phyloP scores from a whole-genome alignment of 1,140 invertebrate species.

The Drosophila obscura region DNA sequence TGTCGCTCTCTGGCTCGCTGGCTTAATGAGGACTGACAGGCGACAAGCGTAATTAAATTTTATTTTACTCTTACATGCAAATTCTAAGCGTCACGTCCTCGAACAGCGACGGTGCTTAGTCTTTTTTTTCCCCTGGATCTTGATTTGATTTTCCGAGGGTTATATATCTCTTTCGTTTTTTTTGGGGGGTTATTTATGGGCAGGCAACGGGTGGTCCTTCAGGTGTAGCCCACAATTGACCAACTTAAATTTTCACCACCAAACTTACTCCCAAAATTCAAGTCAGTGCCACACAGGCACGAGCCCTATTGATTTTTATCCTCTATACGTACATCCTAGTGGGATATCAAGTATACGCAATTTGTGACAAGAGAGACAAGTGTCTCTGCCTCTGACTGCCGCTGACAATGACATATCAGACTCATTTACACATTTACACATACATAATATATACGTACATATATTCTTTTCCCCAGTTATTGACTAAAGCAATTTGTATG shows the following conservation, averaged over 20 bases:
- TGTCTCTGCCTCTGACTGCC: conserved; percentile 63
- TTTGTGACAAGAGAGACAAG: conserved; percentile 22
- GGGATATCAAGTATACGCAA: conserved; percentile 53
- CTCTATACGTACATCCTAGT: not conserved
- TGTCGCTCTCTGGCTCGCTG: conserved; percentile 15
- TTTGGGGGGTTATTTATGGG: conserved; percentile 62
- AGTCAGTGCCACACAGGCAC: conserved; percentile 35
- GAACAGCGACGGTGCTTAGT: conserved; percentile 31
- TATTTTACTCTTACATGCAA: conserved; percentile 83
- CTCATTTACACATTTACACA: conserved; percentile 69
- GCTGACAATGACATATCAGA: conserved; percentile 76
- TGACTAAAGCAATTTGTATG: conserved; percentile 66
- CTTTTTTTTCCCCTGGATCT: conserved; percentile 39
- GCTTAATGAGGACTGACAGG: conserved; percentile 81
- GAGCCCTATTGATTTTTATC: conserved; percentile 66
- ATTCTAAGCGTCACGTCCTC: conserved; percentile 46
- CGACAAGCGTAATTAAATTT: conserved; percentile 83
- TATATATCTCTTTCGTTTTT: conserved; percentile 32
- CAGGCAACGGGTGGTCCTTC: conserved; percentile 54
- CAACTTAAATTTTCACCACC: conserved; percentile 37
- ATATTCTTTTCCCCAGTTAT: conserved; percentile 22
- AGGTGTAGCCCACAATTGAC: conserved; percentile 41
- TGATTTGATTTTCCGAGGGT: conserved; percentile 62
- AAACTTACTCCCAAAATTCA: conserved; percentile 35
- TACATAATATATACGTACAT: conserved; percentile 13